phyloP scores from a whole-genome alignment of 2,113 vertebrate species.

The Thymallus thymallus region DNA sequence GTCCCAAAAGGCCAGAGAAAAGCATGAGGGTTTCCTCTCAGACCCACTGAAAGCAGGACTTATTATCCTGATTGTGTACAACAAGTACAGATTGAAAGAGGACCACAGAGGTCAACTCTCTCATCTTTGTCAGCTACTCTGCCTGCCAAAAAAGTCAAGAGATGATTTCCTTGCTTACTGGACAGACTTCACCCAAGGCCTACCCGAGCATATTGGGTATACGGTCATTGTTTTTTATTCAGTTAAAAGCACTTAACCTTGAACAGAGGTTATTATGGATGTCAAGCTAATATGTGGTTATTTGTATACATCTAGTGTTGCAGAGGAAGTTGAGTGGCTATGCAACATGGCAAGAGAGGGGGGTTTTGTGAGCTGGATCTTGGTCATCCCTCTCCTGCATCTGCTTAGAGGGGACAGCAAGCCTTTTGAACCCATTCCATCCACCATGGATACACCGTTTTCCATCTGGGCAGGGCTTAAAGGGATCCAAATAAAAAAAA shows the following conservation, averaged over 20 bases:
- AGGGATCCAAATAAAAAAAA: neutral
- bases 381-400: conserved; percentile 49
- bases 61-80: conserved; percentile 22
- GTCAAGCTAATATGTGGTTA: neutral
- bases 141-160: neutral
- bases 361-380: conserved; percentile 12
- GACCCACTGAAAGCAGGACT: conserved; percentile 22
- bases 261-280: neutral
- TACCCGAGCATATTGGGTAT: conserved; percentile 20
- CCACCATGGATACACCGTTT: neutral
- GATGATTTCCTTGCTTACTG: neutral
- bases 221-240: neutral
- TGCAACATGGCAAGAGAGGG: conserved; percentile 10
- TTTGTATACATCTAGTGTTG: conserved; percentile 24
- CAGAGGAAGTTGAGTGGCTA: neutral
- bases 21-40: neutral
- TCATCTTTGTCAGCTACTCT: conserved; percentile 36
- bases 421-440: conserved; percentile 25
- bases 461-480: conserved; percentile 66
- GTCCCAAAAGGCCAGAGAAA: neutral
- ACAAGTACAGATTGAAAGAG: neutral
- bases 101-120: neutral
- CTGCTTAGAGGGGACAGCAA: conserved; percentile 40
- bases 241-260: neutral
- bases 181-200: conserved; percentile 7